These are phyloP conservation scores for Julus scandinavius DNA, from an alignment of 2,888 invertebrate genomes.

Conservation along the genomic window DNA sequence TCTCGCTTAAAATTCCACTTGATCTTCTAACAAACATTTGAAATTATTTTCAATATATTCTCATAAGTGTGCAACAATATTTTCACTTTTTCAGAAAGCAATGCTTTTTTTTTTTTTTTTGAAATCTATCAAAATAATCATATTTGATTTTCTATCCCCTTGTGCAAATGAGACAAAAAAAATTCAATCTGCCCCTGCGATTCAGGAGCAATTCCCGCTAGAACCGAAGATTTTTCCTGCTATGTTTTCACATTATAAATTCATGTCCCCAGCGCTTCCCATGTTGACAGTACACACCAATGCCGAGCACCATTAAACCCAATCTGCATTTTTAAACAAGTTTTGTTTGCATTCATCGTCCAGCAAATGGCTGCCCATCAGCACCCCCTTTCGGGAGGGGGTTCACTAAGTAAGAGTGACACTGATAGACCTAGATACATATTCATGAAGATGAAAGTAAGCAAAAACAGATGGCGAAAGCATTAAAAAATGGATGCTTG, in stretches of 20 bases:
- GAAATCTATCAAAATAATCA: neutral
- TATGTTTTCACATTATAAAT: neutral
- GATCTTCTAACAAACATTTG: too few relatives aligned
- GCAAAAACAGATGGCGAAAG: conserved; percentile 24
- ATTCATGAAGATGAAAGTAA: conserved; percentile 44
- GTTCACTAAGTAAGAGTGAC: conserved; percentile 32
- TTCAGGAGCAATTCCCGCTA: too few relatives aligned
- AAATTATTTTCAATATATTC: too few relatives aligned
- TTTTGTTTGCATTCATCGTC: conserved; percentile 10
- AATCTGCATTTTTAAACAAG: conserved; percentile 43
- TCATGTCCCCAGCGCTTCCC: neutral
- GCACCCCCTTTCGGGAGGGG: neutral
- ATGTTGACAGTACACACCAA: neutral
- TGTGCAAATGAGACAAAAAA: neutral
- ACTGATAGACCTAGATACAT: conserved; percentile 39
- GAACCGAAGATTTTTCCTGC: too few relatives aligned
- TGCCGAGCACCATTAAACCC: conserved; percentile 4
- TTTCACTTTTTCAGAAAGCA: too few relatives aligned
- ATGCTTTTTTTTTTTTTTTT: too few relatives aligned
- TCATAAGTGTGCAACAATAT: too few relatives aligned
- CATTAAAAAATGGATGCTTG: neutral
- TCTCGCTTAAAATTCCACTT: too few relatives aligned
- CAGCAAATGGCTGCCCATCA: neutral
- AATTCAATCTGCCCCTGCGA: too few relatives aligned
- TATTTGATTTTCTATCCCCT: neutral